Evolutionary conservation across 2,888 invertebrate genomes (phyloP), one percentile per base, ranked within the genome.

Genomic region (Neoscelio sp.): DNA sequence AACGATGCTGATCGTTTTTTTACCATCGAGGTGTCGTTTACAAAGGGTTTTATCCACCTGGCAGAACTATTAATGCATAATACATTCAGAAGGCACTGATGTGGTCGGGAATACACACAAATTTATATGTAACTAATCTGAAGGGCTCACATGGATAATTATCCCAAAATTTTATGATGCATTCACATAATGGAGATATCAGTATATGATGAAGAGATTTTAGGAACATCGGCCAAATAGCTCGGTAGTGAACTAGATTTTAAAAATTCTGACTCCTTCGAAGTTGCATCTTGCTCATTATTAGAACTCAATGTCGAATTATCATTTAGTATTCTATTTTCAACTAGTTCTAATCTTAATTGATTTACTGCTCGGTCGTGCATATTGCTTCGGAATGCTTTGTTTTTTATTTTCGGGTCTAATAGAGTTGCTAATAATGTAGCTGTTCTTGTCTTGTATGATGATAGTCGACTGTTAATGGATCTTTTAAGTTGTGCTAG

Each of bases 41-140:
- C n/a, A n/a, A n/a, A n/a, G n/a, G n/a, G n/a, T n/a, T n/a, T n/a
- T n/a, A n/a, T n/a, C n/a, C n/a, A n/a, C n/a, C n/a, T n/a, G n/a
- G n/a, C n/a, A n/a, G n/a, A n/a, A n/a, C n/a, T n/a, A n/a, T n/a
- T n/a, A n/a, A n/a, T n/a, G n/a, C n/a, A n/a, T n/a, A 13, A 60
- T 17, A 13, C 58, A 46, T 15, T 60, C 60, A 2, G 60, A 44
- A 17, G 44, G 60, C 2, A 60, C 60, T 5, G 60, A 60, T 12
- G 60, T 44, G 0, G 44, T n/a, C 60, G 12, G 60, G 60, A 20
- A 60, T 60, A 15, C 46, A 46, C 12, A 60, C 13, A 20, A 12
- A 60, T 20, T 40, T 46, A 2, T 15, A 46, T 17, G 60, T 44
- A 2, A 60, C 60, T 20, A 4, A 1, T 20, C 13, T 13, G 1